Evolutionary conservation across 2,888 invertebrate species (phyloP), one percentile per base, ranked within the genome.

Genomic region (Leucoma salicis): DNA sequence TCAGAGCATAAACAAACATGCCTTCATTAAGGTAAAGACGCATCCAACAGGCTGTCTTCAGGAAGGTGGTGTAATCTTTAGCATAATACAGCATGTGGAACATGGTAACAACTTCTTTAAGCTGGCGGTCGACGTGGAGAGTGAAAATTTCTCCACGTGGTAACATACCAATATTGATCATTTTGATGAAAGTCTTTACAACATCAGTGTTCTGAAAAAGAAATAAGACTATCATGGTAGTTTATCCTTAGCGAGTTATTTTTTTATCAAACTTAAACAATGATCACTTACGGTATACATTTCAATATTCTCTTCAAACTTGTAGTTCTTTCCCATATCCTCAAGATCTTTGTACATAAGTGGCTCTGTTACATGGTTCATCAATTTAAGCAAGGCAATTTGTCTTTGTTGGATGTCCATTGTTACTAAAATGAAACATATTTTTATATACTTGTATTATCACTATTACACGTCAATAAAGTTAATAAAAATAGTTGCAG

Each of bases 171-270:
- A 90, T 70, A 35, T 91, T 86, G 34, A 90, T 75, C 43, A 84
- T 74, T 40, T 90, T 83, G n/a, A 90, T 66, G 73, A 93, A 92
- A 52, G 89, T 84, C 53, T 92, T 90, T 3, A 93, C 91, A 31
- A 86, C 86, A 59, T 93, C 91, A 7, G 77, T 74, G 69, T 91
- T 90, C 92, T 92, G 77, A 12, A 43, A 39, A 13, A 32, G 7
- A 32, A 27, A 24, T n/a, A n/a, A 27, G 3, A n/a, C 3, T 27
- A 12, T 16, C 25, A 10, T 25, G n/a, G 2, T 25, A 25, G 8
- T 25, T 25, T 3, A 25, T 25, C 2, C 10, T 25, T 3, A 2
- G 8, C 2, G n/a, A 25, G 8, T 25, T 25, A 25, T 6, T n/a
- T n/a, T n/a, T n/a, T 21, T 21, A 6, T 21, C 8, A 25, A n/a